phyloP scores from a whole-genome alignment of 2,888 invertebrate genomes.

The Hylaea fasciaria region DNA sequence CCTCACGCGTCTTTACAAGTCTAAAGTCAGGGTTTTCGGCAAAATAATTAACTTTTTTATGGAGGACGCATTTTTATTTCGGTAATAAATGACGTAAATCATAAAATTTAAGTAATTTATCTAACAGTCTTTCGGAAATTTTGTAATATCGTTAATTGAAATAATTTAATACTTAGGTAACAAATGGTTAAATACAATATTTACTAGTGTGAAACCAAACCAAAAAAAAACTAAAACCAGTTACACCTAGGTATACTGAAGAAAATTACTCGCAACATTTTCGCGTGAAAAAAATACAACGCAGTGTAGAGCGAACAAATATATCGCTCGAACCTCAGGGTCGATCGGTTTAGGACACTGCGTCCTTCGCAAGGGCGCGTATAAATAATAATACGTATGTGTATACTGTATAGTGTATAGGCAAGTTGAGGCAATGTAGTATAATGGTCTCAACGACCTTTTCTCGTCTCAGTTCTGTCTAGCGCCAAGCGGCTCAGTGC shows the following conservation, averaged over 20 bases:
- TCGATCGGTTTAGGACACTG: constrained; percentile 52
- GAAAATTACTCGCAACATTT: not conserved
- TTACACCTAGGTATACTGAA: no score
- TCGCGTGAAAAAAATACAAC: constrained; percentile 17
- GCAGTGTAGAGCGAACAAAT: constrained; percentile 39
- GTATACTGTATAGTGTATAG: constrained; percentile 16
- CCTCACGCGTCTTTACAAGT: constrained; percentile 12
- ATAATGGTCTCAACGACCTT: constrained; percentile 55
- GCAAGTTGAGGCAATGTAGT: constrained; percentile 25
- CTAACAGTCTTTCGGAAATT: constrained; percentile 8
- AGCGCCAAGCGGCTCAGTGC: constrained; percentile 4
- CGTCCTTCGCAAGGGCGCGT: constrained; percentile 75
- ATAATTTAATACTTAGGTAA: no score
- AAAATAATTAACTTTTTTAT: not conserved
- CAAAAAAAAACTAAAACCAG: no score
- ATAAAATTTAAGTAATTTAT: no score
- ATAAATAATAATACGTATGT: constrained; percentile 58
- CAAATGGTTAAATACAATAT: no score
- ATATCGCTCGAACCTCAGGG: no score
- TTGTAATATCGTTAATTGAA: not conserved
- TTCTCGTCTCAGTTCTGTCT: constrained; percentile 47
- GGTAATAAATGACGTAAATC: no score
- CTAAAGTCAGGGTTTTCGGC: constrained; percentile 8
- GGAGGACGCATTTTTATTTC: no score
- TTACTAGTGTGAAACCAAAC: no score